Base-by-base conservation (phyloP, 2,797 vertebrate genomes). In the Cynodonichthys magdalenae region DNA sequence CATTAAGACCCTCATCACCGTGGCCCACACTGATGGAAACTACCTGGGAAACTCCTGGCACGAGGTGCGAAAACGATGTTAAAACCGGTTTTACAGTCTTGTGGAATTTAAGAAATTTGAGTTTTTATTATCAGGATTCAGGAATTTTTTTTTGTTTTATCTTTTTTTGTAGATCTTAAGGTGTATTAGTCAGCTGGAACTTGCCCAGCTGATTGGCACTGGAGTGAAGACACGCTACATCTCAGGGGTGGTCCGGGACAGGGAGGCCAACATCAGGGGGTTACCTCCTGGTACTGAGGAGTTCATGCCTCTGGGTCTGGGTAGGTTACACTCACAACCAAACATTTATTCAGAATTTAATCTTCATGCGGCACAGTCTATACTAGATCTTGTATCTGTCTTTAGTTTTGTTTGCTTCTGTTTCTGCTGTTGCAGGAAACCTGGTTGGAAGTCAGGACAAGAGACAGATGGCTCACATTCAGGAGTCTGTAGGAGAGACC, bases 11-110 rank as follows among this genome's bases (percentile, higher is more conserved):
- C 95, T 99, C 46, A 99, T 99, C 85, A 99, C 96, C 14, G 97
- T 99, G 41, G 97, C 97, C 58, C 97, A 99, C 89, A 99, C 97
- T 0, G 97, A 99, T 9, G 97, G 97, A 75, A 99, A 99, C 91
- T 98, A 99, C 88, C 92, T 99, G 45, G 96, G 96, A 52, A 98
- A 96, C 89, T 99, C 97, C 69, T 99, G 97, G 97, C 97, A 97
- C 3, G 97, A 99, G 96, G 97, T 98, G n/a, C 24, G 7, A 18
- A 45, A 45, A 11, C 24, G 18, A 36, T 36, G 11, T 39, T 14
- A 6, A 34, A 34, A 34, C 31, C 7, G 7, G 31, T 34, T 6
- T 34, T 34, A 10, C 31, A 34, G 9, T 34, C 9, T 34, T 34
- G 31, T 2, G 7, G 9, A 34, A 34, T 34, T 34, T 6, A 34